phyloP scores from a whole-genome alignment of 2,888 invertebrate genomes.

The Megalurothrips usitatus region DNA sequence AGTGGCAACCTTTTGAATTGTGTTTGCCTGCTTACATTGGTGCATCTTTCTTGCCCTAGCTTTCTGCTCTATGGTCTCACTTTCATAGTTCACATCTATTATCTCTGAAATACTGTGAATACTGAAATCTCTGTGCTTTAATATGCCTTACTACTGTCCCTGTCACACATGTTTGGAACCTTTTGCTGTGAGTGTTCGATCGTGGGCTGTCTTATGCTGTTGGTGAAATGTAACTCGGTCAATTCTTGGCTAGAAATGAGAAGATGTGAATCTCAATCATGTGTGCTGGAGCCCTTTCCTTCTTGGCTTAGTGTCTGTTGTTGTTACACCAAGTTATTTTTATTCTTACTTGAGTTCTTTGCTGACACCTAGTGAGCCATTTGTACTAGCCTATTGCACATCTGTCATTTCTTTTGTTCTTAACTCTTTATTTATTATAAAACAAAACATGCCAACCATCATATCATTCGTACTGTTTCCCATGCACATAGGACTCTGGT shows the following conservation, averaged over 20 bases:
- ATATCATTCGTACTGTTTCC: too few relatives aligned
- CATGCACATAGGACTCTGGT: too few relatives aligned
- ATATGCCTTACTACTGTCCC: slow-evolving; percentile 7
- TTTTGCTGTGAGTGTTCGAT: neutral
- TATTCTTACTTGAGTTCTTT: too few relatives aligned
- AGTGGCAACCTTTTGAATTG: slow-evolving; percentile 7
- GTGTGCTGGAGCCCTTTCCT: neutral
- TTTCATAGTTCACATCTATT: neutral
- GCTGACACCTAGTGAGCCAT: too few relatives aligned
- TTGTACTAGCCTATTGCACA: too few relatives aligned
- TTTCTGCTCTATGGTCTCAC: neutral
- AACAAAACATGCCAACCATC: too few relatives aligned
- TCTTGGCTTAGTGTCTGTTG: too few relatives aligned
- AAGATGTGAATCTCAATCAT: neutral
- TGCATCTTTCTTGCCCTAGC: neutral
- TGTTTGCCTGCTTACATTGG: neutral
- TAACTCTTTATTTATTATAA: too few relatives aligned
- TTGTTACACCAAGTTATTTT: too few relatives aligned
- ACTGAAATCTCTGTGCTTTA: neutral
- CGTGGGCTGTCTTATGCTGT: neutral
- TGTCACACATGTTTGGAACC: neutral
- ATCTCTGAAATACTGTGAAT: neutral
- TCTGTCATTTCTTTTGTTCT: too few relatives aligned
- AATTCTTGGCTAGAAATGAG: too few relatives aligned
- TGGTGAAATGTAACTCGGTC: too few relatives aligned